Base-by-base conservation (phyloP, 2,888 invertebrate species). In the Arge pagana region DNA sequence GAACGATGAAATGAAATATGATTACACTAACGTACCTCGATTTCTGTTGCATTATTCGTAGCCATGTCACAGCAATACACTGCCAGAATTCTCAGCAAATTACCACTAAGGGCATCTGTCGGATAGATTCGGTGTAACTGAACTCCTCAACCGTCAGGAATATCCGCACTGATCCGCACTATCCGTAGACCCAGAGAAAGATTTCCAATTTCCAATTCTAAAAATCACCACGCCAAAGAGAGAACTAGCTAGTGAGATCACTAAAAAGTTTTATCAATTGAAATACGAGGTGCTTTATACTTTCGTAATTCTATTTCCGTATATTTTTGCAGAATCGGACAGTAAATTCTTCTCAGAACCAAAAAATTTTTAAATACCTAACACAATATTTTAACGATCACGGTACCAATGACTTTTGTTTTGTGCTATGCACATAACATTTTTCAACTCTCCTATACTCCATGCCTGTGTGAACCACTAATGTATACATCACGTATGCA, bases 21-120 rank as follows among this genome's bases (percentile, higher is more conserved):
- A 52, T 40, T 40, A 41, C n/a, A 35, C 48, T 26, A 24, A 7
- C 24, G 19, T 79, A 82, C 83, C 80, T 83, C 82, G 66, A 82
- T 81, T 77, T 83, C 82, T 72, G 83, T 82, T 58, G 78, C 77
- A 77, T 79, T 82, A 78, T 81, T 82, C 72, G 82, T 82, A 81
- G 83, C 83, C 83, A 83, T 83, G 76, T 80, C 79, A 80, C 79
- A 79, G 55, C 41, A 49, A 50, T 64, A 61, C 35, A 49, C 53
- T 51, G 39, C 33, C 35, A 54, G 49, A 37, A 52, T 36, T 49
- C 36, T 49, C 45, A 45, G 45, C 45, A 42, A 37, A 41, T 56
- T 55, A 56, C 49, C 53, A 54, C 43, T 48, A 58, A 49, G 60
- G 62, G 58, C 66, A 67, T 67, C 65, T 63, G 50, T 52, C 62